Base-by-base conservation (phyloP, 2,797 vertebrate genomes). In the Moxostoma hubbsi region DNA sequence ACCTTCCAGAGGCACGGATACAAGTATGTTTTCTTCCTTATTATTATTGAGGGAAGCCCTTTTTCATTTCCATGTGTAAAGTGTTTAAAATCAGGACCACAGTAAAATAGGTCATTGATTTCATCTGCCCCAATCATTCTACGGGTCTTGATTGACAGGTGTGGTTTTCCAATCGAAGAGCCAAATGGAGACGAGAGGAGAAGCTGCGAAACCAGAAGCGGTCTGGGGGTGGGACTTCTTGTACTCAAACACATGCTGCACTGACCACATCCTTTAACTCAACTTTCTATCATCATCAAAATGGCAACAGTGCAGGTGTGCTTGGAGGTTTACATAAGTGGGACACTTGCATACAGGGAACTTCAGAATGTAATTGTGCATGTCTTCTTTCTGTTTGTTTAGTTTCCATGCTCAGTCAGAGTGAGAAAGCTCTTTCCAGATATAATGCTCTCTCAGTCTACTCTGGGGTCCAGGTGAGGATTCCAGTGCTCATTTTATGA, bases 121-220 rank as follows among this genome's bases (percentile, higher is more conserved):
- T 24, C 1, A 24, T 24, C 2, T 3, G 24, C 24, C 24, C 24
- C 24, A 24, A 24, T 24, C 24, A 24, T 24, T 70, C 36, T 53
- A 7, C 49, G 6, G 12, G 36, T 9, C 16, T 15, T 76, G 55
- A 73, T 9, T 87, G 80, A 78, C 24, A 24, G 24, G 24, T 24
- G 24, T 24, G 24, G 95, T 96, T 96, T 86, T 96, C 94, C 62
- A 96, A 95, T 83, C 94, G 24, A 75, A 92, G 94, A 89, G 95
- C 95, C 71, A 96, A 24, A 83, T 96, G 94, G 95, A 94, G 95
- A 85, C 84, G 95, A 75, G 95, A 96, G 87, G 95, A 96, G 88
- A 96, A 96, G 86, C 89, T 95, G 77, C 91, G 24, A 24, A 24
- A 24, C 83, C 95, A 96, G 85, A 92, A 93, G 86, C 90, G 93